phyloP scores from a whole-genome alignment of 2,113 vertebrate species.

The Erpornis zantholeuca region DNA sequence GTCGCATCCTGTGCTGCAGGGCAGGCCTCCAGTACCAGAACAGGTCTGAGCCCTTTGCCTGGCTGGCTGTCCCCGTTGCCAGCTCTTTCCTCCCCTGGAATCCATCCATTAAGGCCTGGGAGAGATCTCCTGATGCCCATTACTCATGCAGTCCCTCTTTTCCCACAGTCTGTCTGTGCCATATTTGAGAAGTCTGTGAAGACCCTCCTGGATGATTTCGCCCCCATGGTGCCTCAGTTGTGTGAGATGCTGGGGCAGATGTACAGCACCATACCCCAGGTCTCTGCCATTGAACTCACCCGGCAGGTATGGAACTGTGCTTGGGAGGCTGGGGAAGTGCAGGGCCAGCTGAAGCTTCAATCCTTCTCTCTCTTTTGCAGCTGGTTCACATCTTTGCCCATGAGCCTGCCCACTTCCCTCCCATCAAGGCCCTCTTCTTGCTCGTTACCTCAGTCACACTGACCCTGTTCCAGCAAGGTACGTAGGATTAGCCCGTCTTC shows the following conservation, averaged over 20 bases:
- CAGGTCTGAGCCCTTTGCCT: neutral
- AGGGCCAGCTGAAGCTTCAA: neutral
- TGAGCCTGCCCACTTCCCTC: constrained; percentile 93
- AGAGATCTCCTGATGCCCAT: neutral
- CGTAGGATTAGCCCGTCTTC: constrained; percentile 46
- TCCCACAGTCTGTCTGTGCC: constrained; percentile 89
- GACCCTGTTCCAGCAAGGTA: constrained; percentile 99
- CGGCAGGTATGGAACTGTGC: constrained; percentile 81
- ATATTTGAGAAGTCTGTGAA: constrained; percentile 99
- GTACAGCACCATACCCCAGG: constrained; percentile 99
- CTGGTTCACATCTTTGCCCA: constrained; percentile 99
- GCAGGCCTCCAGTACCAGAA: neutral
- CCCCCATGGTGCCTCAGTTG: constrained; percentile 97
- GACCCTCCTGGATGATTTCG: constrained; percentile 95
- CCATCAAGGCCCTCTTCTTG: constrained; percentile 97
- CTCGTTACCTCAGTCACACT: constrained; percentile 97
- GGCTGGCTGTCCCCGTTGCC: neutral
- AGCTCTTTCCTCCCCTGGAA: neutral
- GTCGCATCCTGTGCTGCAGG: neutral
- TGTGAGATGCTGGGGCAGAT: constrained; percentile 99
- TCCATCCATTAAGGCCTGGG: neutral
- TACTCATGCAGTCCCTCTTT: neutral
- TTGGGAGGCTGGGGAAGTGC: neutral
- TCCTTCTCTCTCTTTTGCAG: constrained; percentile 70
- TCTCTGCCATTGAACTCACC: constrained; percentile 95